Percentiles rank a stretch among this genome's conserved stretches.
phyloP scores from a whole-genome alignment of 1,140 invertebrate species.

The Caenorhabditis brenneri region DNA sequence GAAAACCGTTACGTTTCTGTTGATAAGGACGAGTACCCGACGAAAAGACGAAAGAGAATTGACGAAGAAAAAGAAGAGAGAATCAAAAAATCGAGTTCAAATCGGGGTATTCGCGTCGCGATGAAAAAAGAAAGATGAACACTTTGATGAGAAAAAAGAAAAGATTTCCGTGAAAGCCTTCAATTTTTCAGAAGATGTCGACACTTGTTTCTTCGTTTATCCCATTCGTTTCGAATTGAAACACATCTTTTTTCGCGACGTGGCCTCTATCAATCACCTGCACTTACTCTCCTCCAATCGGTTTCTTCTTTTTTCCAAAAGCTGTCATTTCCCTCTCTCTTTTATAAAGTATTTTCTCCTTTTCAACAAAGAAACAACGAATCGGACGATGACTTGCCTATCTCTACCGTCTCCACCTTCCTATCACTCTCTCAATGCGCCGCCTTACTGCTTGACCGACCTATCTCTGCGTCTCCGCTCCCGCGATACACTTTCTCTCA shows the following conservation, averaged over 20 bases:
- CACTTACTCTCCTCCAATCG: not conserved
- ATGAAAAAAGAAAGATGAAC: not conserved
- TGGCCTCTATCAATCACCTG: slow-evolving; percentile 16
- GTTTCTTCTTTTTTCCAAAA: slow-evolving; percentile 30
- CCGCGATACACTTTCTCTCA: not conserved
- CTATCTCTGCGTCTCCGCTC: not conserved
- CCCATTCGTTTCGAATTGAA: not conserved
- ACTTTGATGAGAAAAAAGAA: not conserved
- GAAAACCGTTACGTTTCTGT: not conserved
- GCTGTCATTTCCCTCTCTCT: not conserved
- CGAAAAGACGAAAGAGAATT: not conserved
- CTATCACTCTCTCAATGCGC: not conserved
- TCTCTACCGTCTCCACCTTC: not conserved
- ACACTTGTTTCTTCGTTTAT: not conserved
- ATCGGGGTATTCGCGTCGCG: too few species aligned
- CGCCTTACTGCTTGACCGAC: slow-evolving; percentile 19
- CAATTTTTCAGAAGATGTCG: slow-evolving; percentile 7
- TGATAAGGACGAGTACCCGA: not conserved
- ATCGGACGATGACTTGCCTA: not conserved
- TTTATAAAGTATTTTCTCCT: not conserved
- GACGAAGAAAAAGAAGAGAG: not conserved
- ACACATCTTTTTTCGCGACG: not conserved
- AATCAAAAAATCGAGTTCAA: not conserved
- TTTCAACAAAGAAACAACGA: not conserved
- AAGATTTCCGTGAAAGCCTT: slow-evolving; percentile 20